Evolutionary conservation across 2,797 vertebrate species (phyloP).

Genomic region (Esox lucius): DNA sequence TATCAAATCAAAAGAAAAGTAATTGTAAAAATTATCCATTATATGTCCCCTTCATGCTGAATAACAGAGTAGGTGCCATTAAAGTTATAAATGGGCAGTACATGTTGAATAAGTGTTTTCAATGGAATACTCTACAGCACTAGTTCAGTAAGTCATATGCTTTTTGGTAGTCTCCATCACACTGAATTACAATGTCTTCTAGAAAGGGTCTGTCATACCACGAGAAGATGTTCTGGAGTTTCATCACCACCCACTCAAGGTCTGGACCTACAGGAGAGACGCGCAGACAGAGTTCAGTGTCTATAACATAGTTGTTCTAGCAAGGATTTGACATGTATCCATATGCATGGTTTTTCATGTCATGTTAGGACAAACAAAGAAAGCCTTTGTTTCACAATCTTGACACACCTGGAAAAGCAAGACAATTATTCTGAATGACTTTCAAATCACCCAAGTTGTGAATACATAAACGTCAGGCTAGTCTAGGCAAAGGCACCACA

Average conservation of each 20-base stretch:
- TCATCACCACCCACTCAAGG: constrained; percentile 57
- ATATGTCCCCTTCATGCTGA: too few species aligned
- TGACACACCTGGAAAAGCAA: constrained; percentile 12
- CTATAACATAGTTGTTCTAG: not conserved
- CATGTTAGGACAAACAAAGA: not conserved
- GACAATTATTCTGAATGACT: not conserved
- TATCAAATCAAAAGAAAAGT: too few species aligned
- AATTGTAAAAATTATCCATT: too few species aligned
- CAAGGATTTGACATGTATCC: not conserved
- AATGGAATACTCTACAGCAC: not conserved
- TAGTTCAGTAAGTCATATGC: constrained; percentile 53
- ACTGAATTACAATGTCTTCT: constrained; percentile 68
- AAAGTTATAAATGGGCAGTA: too few species aligned
- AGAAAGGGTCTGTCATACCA: constrained; percentile 48
- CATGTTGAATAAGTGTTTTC: not conserved
- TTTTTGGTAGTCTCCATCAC: constrained; percentile 56
- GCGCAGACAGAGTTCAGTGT: not conserved
- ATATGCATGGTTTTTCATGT: not conserved
- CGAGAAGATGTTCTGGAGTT: constrained; percentile 58
- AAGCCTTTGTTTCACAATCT: constrained; percentile 13
- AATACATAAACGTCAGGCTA: not conserved
- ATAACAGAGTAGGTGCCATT: too few species aligned
- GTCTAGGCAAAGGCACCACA: not conserved
- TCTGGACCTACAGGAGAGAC: constrained; percentile 47
- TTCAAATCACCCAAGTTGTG: not conserved